phyloP scores from a whole-genome alignment of 37 sponge, comb jelly and placozoan species.

The Bolinopsis microptera region DNA sequence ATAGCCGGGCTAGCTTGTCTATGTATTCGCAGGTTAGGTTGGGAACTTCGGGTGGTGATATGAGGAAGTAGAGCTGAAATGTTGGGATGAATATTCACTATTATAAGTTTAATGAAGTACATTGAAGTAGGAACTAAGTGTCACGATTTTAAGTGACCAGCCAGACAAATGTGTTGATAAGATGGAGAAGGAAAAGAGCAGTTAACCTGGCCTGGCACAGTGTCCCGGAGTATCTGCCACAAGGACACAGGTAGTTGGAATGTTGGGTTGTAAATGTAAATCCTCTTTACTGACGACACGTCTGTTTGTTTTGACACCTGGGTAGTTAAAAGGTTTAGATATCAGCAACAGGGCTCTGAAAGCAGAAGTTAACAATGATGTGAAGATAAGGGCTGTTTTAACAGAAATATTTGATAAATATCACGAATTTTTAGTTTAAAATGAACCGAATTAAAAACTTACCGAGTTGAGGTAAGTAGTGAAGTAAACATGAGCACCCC shows the following conservation, averaged over 20 bases:
- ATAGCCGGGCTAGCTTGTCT: background rate
- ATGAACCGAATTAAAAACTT: no score
- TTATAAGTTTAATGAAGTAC: no score
- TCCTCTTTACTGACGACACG: background rate
- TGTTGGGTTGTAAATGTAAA: conserved; percentile 20
- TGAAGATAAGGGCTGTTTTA: no score
- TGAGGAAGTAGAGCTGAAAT: conserved; percentile 29
- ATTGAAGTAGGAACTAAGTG: no score
- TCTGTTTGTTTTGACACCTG: background rate
- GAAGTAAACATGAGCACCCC: background rate
- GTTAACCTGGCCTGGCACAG: background rate
- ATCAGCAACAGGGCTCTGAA: no score
- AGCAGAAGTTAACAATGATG: no score
- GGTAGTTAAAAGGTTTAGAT: background rate
- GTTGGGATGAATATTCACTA: background rate
- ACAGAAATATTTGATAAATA: no score
- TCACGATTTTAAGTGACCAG: no score
- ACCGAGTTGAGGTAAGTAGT: conserved; percentile 1
- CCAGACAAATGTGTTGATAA: no score
- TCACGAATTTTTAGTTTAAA: no score
- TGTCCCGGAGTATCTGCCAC: background rate
- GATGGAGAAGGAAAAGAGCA: background rate
- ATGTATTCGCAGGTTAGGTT: background rate
- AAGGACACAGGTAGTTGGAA: conserved; percentile 1
- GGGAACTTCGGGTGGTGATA: background rate